Base-by-base conservation (phyloP, 2,888 invertebrate species). In the Acanthococcus lagerstroemiae region DNA sequence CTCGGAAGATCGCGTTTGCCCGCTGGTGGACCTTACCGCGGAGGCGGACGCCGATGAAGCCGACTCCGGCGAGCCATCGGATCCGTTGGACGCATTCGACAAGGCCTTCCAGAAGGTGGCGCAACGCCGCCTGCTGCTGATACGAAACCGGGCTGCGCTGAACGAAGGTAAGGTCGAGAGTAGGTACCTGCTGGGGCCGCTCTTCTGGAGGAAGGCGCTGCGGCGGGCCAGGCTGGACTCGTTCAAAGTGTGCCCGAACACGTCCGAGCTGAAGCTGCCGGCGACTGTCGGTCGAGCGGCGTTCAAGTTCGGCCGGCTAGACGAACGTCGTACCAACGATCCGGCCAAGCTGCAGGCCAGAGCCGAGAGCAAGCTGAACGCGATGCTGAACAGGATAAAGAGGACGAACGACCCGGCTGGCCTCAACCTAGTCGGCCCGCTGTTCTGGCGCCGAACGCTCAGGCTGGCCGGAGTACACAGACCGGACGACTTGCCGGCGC, bases 111-210 rank as follows among this genome's bases (percentile, higher is more conserved):
- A 25, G 26, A 48, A 50, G 25, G 61, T 61, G 1, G 61, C 61
- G n/a, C 21, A 27, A 19, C 19, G 61, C 9, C 61, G 61, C 5
- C 48, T 61, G 27, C 26, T 26, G 5, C 19, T 61, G 4, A 48
- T 61, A 1, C 61, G 24, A 12, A 48, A 50, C 12, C 24, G 48
- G 25, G 61, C 61, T 1, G 19, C 61, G 5, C 19, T 26, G n/a
- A 61, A 61, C 15, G 50, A 48, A 2, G 61, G 61, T n/a, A 61
- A 61, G 46, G 50, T 61, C n/a, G 61, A 61, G 21, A 50, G 46
- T 25, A 48, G 24, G 15, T 61, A 61, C 37, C 5, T 61, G 15
- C 22, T 61, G 4, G 61, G 61, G 6, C 61, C 61, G n/a, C 19
- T 48, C 17, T 61, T 61, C 46, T 61, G 61, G 61, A 27, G 50